phyloP scores from a whole-genome alignment of 2,888 invertebrate genomes.

The Archaeoteleia sp. region DNA sequence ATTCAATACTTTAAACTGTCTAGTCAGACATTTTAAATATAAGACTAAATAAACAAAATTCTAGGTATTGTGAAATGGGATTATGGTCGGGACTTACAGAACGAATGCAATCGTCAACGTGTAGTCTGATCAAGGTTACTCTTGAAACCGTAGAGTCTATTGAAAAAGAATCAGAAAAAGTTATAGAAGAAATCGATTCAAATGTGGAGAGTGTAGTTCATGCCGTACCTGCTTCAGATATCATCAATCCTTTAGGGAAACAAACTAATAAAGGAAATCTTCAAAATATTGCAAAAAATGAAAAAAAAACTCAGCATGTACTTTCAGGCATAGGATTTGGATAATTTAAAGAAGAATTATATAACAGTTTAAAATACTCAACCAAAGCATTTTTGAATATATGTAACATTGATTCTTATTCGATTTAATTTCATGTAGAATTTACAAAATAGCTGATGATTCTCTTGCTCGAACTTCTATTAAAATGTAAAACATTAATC shows the following conservation, averaged over 20 bases:
- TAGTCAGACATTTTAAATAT: conserved; percentile 8
- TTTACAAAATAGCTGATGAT: too few species aligned
- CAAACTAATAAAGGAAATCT: background rate
- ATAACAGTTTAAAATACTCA: too few species aligned
- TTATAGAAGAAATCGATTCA: conserved; percentile 21
- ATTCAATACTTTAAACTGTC: too few species aligned
- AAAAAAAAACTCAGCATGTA: too few species aligned
- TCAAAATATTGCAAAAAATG: background rate
- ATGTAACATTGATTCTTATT: too few species aligned
- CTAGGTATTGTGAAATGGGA: conserved; percentile 81
- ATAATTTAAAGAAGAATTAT: too few species aligned
- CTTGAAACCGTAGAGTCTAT: conserved; percentile 45
- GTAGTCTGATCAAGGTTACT: conserved; percentile 67
- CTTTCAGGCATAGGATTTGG: too few species aligned
- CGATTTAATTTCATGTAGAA: too few species aligned
- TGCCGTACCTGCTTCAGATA: conserved; percentile 1
- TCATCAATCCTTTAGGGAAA: background rate
- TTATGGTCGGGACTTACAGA: conserved; percentile 81
- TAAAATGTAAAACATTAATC: too few species aligned
- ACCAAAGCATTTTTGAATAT: too few species aligned
- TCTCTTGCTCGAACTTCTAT: too few species aligned
- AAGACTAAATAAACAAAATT: conserved; percentile 15
- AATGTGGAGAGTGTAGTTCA: background rate
- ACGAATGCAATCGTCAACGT: conserved; percentile 77
- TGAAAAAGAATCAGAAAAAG: conserved; percentile 21